Percentiles rank a stretch among this genome's conserved stretches.
phyloP scores from a whole-genome alignment of 2,113 vertebrate species.

The Elephas maximus region DNA sequence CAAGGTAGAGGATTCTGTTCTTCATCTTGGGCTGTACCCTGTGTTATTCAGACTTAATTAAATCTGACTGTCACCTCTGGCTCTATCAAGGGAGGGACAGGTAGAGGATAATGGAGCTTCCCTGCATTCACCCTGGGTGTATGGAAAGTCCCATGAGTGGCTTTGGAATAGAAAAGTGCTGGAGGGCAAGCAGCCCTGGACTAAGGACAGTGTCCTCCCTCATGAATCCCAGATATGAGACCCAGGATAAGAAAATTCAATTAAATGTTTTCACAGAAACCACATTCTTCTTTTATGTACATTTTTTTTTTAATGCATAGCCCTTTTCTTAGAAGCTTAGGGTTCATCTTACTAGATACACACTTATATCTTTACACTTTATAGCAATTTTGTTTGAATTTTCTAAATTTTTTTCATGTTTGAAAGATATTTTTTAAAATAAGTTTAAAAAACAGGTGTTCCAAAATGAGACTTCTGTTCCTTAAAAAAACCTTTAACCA shows the following conservation, averaged over 20 bases:
- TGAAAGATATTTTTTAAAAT: slow-evolving; percentile 10
- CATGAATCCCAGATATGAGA: background rate
- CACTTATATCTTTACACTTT: background rate
- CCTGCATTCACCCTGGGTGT: background rate
- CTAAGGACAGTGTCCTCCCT: background rate
- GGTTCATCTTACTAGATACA: background rate
- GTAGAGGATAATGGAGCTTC: background rate
- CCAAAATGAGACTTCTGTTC: slow-evolving; percentile 25
- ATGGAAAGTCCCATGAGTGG: background rate
- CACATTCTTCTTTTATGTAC: background rate
- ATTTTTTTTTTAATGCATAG: background rate
- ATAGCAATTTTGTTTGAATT: slow-evolving; percentile 29
- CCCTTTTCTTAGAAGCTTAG: background rate
- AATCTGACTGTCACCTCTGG: background rate
- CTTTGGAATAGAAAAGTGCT: background rate
- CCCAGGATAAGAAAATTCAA: background rate
- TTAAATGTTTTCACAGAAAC: background rate
- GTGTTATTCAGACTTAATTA: slow-evolving; percentile 24
- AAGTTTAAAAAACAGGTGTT: background rate
- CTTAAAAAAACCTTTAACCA: slow-evolving; percentile 19
- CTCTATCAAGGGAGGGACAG: background rate
- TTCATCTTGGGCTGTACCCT: background rate
- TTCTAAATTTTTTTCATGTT: slow-evolving; percentile 15
- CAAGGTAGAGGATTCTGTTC: background rate
- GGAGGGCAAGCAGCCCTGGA: background rate